These are phyloP conservation scores for Cantharis flavilabris DNA, from an alignment of 2,888 invertebrate species.

Conservation along the genomic window DNA sequence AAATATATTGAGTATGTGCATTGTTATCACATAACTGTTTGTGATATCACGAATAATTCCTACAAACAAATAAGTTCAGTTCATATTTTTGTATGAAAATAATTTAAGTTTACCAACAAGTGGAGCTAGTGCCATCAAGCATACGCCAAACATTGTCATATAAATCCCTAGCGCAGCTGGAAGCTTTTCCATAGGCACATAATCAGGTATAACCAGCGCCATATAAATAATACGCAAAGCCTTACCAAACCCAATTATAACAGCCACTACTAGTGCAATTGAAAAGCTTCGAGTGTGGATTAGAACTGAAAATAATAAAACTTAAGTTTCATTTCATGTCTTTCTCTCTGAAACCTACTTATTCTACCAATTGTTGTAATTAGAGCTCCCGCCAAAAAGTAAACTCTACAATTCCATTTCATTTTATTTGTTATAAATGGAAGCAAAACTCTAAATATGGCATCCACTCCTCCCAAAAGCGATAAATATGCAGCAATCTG, in stretches of 20 bases:
- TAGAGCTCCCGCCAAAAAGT: slow-evolving; percentile 70
- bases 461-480: slow-evolving; percentile 67
- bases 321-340: neutral
- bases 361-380: slow-evolving; percentile 71
- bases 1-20: slow-evolving; percentile 67
- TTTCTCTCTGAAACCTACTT: slow-evolving; percentile 55
- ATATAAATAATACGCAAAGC: slow-evolving; percentile 75
- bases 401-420: slow-evolving; percentile 71
- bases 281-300: slow-evolving; percentile 64
- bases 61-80: slow-evolving; percentile 43
- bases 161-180: slow-evolving; percentile 75
- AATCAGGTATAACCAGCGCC: slow-evolving; percentile 72
- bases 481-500: slow-evolving; percentile 74
- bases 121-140: slow-evolving; percentile 66
- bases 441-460: slow-evolving; percentile 67
- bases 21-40: slow-evolving; percentile 62
- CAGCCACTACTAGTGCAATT: slow-evolving; percentile 63
- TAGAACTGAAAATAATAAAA: slow-evolving; percentile 55
- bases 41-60: slow-evolving; percentile 69
- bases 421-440: slow-evolving; percentile 72
- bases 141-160: slow-evolving; percentile 67
- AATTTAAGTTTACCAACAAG: slow-evolving; percentile 62
- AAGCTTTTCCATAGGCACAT: slow-evolving; percentile 70
- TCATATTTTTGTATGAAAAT: neutral
- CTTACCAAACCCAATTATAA: slow-evolving; percentile 72